Percentiles rank a stretch among this genome's conserved stretches.
Evolutionary conservation across 2,113 vertebrate species (phyloP).

Genomic region (Epinephelus moara): DNA sequence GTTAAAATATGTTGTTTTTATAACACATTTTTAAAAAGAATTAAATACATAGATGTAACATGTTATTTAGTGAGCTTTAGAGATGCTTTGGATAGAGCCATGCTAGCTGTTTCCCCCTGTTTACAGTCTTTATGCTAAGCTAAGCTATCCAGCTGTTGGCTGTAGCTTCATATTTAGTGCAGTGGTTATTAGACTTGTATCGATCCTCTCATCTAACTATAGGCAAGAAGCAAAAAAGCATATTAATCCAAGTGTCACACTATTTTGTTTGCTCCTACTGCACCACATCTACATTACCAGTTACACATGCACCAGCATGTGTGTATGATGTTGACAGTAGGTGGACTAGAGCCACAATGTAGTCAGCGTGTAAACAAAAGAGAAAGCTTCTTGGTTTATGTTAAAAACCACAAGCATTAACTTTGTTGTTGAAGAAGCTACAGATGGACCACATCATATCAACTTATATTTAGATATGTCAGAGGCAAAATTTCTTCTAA

Average conservation of each 20-base stretch:
- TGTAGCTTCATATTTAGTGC: not conserved
- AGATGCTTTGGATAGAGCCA: not conserved
- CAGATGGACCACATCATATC: too few relatives aligned
- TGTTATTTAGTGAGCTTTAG: not conserved
- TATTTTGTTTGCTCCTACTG: not conserved
- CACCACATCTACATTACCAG: not conserved
- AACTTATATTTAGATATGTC: too few relatives aligned
- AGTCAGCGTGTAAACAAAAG: not conserved
- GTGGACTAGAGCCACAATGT: not conserved
- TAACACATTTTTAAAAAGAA: too few relatives aligned
- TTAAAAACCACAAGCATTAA: not conserved
- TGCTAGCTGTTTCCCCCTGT: not conserved
- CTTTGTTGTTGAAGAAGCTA: too few relatives aligned
- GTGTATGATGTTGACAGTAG: not conserved
- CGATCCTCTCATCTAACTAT: not conserved
- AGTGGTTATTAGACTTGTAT: not conserved
- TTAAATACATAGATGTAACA: too few relatives aligned
- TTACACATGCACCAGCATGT: not conserved
- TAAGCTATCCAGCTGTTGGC: not conserved
- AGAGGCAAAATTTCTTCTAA: too few relatives aligned
- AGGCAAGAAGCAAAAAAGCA: too few relatives aligned
- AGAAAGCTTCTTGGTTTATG: not conserved
- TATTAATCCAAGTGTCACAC: too few relatives aligned
- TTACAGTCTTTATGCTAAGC: not conserved
- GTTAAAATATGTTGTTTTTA: too few relatives aligned